Conservation (phyloP, 23 tunicate genomes). For the Halocynthia aurantium region DNA sequence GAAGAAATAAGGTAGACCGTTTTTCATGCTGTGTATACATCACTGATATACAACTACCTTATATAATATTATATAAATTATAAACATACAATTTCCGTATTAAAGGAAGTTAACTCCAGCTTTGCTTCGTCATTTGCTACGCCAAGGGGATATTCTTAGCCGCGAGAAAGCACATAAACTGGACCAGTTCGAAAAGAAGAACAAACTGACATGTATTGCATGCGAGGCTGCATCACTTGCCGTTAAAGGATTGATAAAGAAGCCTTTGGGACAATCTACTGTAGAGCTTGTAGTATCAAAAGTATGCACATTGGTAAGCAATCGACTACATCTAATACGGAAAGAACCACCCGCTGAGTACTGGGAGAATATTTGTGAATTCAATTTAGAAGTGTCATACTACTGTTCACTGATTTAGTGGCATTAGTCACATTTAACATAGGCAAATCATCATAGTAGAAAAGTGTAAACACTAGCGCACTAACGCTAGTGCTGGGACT, state of each 20-base stretch:
- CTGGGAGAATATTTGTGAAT: not conserved
- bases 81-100: no score
- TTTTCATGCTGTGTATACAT: no score
- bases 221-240: constrained; percentile 41
- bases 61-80: no score
- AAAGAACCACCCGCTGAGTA: not conserved
- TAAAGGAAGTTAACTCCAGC: constrained; percentile 40
- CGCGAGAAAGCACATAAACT: constrained; percentile 10
- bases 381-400: no score
- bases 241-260: constrained; percentile 28
- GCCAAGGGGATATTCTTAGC: constrained; percentile 73
- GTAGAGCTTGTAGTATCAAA: constrained; percentile 32
- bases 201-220: constrained; percentile 40
- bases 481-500: no score
- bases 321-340: not conserved
- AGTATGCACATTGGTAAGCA: constrained; percentile 51
- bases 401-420: no score
- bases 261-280: constrained; percentile 23
- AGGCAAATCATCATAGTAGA: no score
- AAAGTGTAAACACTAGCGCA: no score
- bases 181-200: constrained; percentile 30
- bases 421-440: no score
- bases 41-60: no score
- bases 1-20: no score
- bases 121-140: constrained; percentile 41